Evolutionary conservation across 2,888 invertebrate species (phyloP), one percentile per base, ranked within the genome.

Genomic region (Dorcus parallelipipedus): DNA sequence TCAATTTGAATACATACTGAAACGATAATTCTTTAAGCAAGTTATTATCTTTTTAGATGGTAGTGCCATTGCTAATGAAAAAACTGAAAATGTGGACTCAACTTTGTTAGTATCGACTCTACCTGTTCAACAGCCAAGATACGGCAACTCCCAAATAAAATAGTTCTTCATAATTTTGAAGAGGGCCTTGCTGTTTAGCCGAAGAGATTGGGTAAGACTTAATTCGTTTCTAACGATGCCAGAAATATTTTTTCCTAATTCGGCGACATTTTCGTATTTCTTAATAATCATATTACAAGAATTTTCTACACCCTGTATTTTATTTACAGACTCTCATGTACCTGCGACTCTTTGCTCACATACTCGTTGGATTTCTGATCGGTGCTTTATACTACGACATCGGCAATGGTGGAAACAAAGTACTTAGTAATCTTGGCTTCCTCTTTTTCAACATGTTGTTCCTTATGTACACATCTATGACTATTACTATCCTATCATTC

Each of bases 401-500:
- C 73, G 97, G 97, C 61, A 91, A 97, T 75, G 96, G 97, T 79
- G 97, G 95, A 68, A 90, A 92, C 68, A 97, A 97, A 80, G 95
- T 96, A 60, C 87, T 96, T 63, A 96, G 95, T 75, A 98, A 98
- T 79, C 87, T 96, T 67, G 97, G 96, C 62, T 97, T 95, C 82
- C 83, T 97, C 26, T 97, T 98, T 85, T 97, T 98, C 86, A 96
- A 96, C 78, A 94, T 97, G 91, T 84, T 98, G 74, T 98, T 98
- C 84, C 87, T 97, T 65, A 97, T 97, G 95, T 98, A 97, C 83
- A 96, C 97, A 0, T 95, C 97, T n/a, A 95, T 98, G 91, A 98
- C 97, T 76, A 97, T 97, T 71, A 98, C 97, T 48, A 96, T 98
- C 73, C 84, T 98, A 67, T 97, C 97, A 72, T 97, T 97, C 81